phyloP scores from a whole-genome alignment of 2,888 invertebrate genomes.

The Thymelicus sylvestris region DNA sequence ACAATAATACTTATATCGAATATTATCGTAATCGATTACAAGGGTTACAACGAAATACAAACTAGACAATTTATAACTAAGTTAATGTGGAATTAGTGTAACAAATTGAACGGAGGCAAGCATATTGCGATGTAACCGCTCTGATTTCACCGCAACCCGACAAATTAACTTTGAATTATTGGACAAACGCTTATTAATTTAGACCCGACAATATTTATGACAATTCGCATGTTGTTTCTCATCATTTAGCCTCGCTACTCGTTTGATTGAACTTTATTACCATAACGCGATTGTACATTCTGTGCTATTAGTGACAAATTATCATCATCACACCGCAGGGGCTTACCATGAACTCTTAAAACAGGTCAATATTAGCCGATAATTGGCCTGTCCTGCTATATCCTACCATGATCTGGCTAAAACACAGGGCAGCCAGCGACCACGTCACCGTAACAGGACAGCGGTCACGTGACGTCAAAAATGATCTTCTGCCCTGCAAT shows the following conservation, averaged over 20 bases:
- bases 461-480: no score
- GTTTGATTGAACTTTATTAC: constrained; percentile 38
- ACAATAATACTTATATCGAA: no score
- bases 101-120: constrained; percentile 47
- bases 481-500: no score
- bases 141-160: constrained; percentile 60
- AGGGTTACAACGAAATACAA: neutral
- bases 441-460: no score
- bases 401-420: no score
- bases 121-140: constrained; percentile 62
- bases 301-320: neutral
- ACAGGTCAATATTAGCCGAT: no score
- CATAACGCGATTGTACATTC: neutral
- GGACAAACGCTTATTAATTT: constrained; percentile 72
- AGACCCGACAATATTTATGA: constrained; percentile 68
- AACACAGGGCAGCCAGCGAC: no score
- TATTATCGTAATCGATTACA: neutral
- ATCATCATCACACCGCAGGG: no score
- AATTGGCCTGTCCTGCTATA: no score
- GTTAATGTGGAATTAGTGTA: neutral
- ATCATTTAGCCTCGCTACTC: constrained; percentile 36
- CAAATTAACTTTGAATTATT: constrained; percentile 69
- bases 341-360: no score
- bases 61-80: neutral
- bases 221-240: constrained; percentile 61